Conservation (phyloP, 2,888 invertebrate species). For the Maniola hyperantus region DNA sequence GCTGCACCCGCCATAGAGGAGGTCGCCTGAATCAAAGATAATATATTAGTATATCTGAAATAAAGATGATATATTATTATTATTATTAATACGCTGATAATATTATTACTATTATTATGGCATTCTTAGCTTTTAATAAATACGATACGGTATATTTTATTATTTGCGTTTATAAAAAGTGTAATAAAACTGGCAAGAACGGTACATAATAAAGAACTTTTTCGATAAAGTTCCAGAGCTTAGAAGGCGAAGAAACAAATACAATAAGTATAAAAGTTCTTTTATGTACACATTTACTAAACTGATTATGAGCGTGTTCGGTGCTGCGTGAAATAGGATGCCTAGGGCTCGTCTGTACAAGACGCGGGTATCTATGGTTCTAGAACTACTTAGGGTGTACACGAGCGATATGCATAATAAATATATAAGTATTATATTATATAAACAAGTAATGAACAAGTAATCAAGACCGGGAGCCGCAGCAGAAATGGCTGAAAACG, state of each 20-base stretch:
- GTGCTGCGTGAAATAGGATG: constrained; percentile 50
- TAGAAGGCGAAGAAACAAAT: not conserved
- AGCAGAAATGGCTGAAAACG: no score
- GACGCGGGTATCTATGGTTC: not conserved
- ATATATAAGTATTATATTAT: no score
- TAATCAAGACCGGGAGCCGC: no score
- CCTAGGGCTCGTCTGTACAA: constrained; percentile 41
- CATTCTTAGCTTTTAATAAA: not conserved
- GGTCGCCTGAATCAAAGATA: no score
- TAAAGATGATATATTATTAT: no score
- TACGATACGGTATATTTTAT: not conserved
- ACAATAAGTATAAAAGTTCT: not conserved
- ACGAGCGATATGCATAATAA: no score
- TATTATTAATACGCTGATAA: no score
- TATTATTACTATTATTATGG: no score
- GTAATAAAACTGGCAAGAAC: constrained; percentile 8
- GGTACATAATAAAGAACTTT: constrained; percentile 5
- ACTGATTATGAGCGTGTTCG: constrained; percentile 38
- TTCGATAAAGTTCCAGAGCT: constrained; percentile 6
- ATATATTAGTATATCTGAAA: no score
- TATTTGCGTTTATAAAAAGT: not conserved
- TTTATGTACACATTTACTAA: constrained; percentile 4
- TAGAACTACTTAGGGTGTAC: no score
- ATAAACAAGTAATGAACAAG: no score
- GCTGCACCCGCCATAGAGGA: no score